Conservation (phyloP, 2,888 invertebrate genomes). For the Rhagophthalmus giganteus region DNA sequence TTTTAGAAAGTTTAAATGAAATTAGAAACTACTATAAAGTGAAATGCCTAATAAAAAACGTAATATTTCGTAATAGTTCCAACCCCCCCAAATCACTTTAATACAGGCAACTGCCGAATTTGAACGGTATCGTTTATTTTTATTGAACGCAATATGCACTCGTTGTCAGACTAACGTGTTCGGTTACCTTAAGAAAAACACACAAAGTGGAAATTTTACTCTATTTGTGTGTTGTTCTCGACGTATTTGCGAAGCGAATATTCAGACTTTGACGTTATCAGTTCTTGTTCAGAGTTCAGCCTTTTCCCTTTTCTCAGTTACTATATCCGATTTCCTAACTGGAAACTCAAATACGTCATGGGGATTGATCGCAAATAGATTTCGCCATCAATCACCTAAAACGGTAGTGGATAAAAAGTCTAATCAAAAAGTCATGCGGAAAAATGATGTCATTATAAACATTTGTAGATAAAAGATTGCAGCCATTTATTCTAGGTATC, state of each 20-base stretch:
- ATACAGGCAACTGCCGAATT: too few species aligned
- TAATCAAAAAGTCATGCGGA: constrained; percentile 26
- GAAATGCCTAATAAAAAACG: too few species aligned
- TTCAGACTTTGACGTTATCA: constrained; percentile 20
- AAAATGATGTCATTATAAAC: constrained; percentile 25
- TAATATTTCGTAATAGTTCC: too few species aligned
- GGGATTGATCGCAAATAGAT: constrained; percentile 35
- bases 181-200: constrained; percentile 14
- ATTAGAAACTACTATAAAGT: too few species aligned
- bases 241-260: constrained; percentile 21
- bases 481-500: constrained; percentile 8
- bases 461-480: constrained; percentile 13
- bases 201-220: constrained; percentile 16
- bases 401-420: constrained; percentile 24
- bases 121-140: too few species aligned
- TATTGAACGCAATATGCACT: not conserved
- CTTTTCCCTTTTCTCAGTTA: constrained; percentile 17
- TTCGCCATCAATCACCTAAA: constrained; percentile 34
- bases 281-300: constrained; percentile 7
- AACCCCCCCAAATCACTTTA: too few species aligned
- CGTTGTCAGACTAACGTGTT: constrained; percentile 3
- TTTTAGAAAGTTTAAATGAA: too few species aligned
- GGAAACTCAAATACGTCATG: constrained; percentile 32
- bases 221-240: constrained; percentile 10
- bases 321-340: constrained; percentile 28